A percentile compares a stretch with the other conserved stretches of the same genome.
phyloP scores from a whole-genome alignment of 2,797 vertebrate genomes.

The Ctenopoma kingsleyae region DNA sequence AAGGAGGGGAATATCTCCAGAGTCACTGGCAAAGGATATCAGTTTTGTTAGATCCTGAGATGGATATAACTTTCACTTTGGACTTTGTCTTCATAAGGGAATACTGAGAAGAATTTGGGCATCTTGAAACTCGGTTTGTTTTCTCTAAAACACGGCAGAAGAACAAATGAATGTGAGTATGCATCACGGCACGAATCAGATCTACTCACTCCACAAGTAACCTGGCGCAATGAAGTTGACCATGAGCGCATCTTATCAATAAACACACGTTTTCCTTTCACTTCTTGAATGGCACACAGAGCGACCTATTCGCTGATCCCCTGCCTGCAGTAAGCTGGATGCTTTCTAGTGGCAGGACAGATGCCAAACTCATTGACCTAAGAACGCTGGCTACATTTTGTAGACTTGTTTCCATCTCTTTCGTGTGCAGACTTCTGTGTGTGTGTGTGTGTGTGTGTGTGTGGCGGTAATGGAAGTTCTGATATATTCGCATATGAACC shows the following conservation, averaged over 20 bases:
- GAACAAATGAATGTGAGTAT: conserved; percentile 86
- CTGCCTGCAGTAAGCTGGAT: not conserved
- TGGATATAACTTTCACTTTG: conserved; percentile 78
- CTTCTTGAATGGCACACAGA: not conserved
- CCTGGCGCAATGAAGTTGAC: conserved; percentile 13
- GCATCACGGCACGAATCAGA: not conserved
- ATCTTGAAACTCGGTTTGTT: conserved; percentile 26
- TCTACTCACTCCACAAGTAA: conserved; percentile 2
- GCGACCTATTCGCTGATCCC: not conserved
- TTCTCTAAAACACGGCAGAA: conserved; percentile 39
- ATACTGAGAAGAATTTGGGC: conserved; percentile 41
- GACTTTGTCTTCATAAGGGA: conserved; percentile 28
- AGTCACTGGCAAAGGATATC: conserved; percentile 25
- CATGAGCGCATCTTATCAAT: conserved; percentile 11
- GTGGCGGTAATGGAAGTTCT: not conserved
- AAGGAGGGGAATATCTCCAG: conserved; percentile 13
- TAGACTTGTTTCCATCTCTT: not conserved
- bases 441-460: too few relatives aligned
- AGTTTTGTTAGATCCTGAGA: conserved; percentile 51
- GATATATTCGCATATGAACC: not conserved
- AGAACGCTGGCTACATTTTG: not conserved
- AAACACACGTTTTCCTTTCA: not conserved
- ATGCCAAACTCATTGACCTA: not conserved
- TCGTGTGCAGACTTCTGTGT: not conserved
- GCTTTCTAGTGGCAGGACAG: not conserved